Evolutionary conservation across 2,113 vertebrate genomes (phyloP), one percentile per base, ranked within the genome.

Genomic region (Macquaria australasica): DNA sequence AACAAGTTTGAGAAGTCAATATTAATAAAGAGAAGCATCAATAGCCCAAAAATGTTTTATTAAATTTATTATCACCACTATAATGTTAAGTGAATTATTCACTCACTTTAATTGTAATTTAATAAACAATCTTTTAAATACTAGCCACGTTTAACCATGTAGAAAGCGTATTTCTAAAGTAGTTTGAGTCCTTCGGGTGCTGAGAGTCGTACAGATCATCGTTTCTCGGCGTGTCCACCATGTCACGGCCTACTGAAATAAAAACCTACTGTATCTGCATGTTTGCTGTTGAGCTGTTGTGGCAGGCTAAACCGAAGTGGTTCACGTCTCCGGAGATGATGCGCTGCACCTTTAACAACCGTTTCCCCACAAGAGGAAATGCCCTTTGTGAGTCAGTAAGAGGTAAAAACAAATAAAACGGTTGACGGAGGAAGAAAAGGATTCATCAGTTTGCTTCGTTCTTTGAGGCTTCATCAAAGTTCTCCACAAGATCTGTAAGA

Each of bases 401-500:
- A 93, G 79, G 82, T 88, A 64, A 86, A 79, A 72, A 84, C 77
- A 72, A 70, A 75, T 58, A 66, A 66, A 89, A 83, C 50, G 23
- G 74, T n/a, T 82, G 55, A 79, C 18, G 14, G 71, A 73, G 37
- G 21, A 31, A 23, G 20, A 62, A 21, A 7, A 23, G 15, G 48
- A 39, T 59, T 90, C 64, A 82, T 97, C 96, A 99, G 96, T 99
- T 99, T 85, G 97, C 98, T 96, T 99, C 98, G 67, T 99, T 97
- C 96, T 99, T 99, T 89, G 98, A 99, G 69, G 98, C 98, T 93
- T 99, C 98, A 88, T 99, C 98, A 92, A 99, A 99, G 95, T 99
- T 99, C 96, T 99, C 98, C 97, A 99, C 98, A 23, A 99, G 98
- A 97, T 99, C 98, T 99, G 96, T 0, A 21, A 82, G 60, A 81